Percentiles rank a stretch among this genome's conserved stretches.
phyloP scores from a whole-genome alignment of 2,888 invertebrate species.

The Falcaria lacertinaria region DNA sequence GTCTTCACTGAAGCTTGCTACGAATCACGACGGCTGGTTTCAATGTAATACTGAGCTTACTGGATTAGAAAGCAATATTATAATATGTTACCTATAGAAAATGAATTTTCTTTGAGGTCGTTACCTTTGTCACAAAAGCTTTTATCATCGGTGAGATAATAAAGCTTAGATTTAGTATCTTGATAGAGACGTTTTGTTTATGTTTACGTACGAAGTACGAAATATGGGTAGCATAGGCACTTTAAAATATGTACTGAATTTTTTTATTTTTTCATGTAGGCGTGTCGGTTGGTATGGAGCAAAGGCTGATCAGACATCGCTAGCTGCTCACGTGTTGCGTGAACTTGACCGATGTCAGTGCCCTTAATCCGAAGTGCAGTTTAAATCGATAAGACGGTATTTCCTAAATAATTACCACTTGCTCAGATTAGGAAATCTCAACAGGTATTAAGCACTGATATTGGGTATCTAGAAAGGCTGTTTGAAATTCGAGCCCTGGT shows the following conservation, averaged over 20 bases:
- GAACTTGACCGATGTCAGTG: slow-evolving; percentile 37
- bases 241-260: no score
- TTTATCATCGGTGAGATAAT: not conserved
- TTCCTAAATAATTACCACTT: no score
- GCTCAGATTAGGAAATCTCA: no score
- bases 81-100: slow-evolving; percentile 1
- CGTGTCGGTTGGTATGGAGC: slow-evolving; percentile 9
- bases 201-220: not conserved
- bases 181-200: slow-evolving; percentile 9
- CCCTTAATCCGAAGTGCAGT: not conserved
- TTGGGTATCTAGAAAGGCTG: no score
- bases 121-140: not conserved
- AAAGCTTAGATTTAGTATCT: not conserved
- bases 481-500: no score
- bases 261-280: no score
- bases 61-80: slow-evolving; percentile 1
- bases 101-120: not conserved
- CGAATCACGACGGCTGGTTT: slow-evolving; percentile 66
- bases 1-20: slow-evolving; percentile 67
- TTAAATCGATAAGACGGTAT: no score
- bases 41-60: slow-evolving; percentile 44
- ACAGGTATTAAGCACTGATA: no score
- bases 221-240: slow-evolving; percentile 8
- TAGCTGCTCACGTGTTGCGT: slow-evolving; percentile 21
- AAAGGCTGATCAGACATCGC: slow-evolving; percentile 6